Conservation (phyloP, 1,140 invertebrate genomes). For the Agraylea sexmaculata region DNA sequence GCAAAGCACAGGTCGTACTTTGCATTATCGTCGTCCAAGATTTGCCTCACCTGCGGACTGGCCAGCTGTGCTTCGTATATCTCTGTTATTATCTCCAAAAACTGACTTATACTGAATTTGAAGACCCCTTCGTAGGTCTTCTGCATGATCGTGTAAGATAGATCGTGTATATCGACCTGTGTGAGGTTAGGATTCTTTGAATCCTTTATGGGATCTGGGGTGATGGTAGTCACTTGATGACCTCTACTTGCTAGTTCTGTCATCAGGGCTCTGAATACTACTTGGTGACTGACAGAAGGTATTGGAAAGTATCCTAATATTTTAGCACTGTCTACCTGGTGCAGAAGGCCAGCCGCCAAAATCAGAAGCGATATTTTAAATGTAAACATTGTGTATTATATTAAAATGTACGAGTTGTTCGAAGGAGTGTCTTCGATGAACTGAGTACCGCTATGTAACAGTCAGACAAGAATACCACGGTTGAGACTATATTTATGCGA, state of each 20-base stretch:
- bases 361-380: too few species aligned
- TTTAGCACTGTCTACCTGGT: too few species aligned
- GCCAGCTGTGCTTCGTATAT: conserved; percentile 21
- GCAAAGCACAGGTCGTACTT: conserved; percentile 28
- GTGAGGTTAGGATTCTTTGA: conserved; percentile 24
- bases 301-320: conserved; percentile 41
- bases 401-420: too few species aligned
- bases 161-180: conserved; percentile 29
- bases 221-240: conserved; percentile 35
- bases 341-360: too few species aligned
- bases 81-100: conserved; percentile 5
- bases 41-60: conserved; percentile 21
- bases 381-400: too few species aligned
- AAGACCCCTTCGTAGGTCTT: conserved; percentile 1
- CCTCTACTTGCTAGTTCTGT: conserved; percentile 34
- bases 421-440: too few species aligned
- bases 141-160: conserved; percentile 24
- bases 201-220: conserved; percentile 27
- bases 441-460: too few species aligned
- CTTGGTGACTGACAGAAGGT: conserved; percentile 44
- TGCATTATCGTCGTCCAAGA: conserved; percentile 23
- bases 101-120: not conserved
- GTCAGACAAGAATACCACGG: too few species aligned
- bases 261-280: conserved; percentile 35
- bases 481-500: too few species aligned